Evolutionary conservation across 1,140 invertebrate genomes (phyloP), one percentile per base, ranked within the genome.

Genomic region (Andricus grossulariae): DNA sequence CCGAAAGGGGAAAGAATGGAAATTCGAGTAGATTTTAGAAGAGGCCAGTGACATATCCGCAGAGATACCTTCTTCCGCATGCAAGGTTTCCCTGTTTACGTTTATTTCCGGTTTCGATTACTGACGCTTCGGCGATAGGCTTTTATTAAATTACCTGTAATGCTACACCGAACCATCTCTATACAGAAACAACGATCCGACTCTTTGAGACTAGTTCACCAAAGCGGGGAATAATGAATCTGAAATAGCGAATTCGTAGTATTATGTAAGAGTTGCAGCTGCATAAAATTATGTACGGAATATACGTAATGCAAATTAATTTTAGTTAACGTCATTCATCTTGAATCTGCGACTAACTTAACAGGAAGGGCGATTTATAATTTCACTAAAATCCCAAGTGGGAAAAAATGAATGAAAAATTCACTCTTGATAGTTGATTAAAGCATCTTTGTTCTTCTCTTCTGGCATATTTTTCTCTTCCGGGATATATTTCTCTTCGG

Each of bases 21-120:
- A 66, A 66, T 66, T 66, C 10, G 60, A 66, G 32, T 39, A 16
- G 8, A 39, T 15, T 66, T 66, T 15, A 60, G 15, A 11, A 16
- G 16, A 16, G 60, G 12, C 8, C 60, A 8, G 60, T 45, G 60
- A 66, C 32, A 45, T 45, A 39, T 32, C 25, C 60, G 60, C 11
- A 66, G 7, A 7, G 25, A 25, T 32, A 66, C 25, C 45, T 45
- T 66, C 15, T 66, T 66, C 32, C 25, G 12, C 10, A 45, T 5
- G 57, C 19, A 66, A 32, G 60, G 60, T 66, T 66, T 66, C 60
- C 32, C 60, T 66, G 16, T 25, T 52, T 50, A 72, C 11, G 11
- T 52, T 50, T 72, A 12, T 73, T 39, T 52, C 72, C 72, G 60
- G 60, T 66, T 66, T 66, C 16, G 25, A 39, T 66, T 32, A 66